These are phyloP conservation scores for Rotaria socialis DNA, from an alignment of 2,888 invertebrate species.

Conservation along the genomic window DNA sequence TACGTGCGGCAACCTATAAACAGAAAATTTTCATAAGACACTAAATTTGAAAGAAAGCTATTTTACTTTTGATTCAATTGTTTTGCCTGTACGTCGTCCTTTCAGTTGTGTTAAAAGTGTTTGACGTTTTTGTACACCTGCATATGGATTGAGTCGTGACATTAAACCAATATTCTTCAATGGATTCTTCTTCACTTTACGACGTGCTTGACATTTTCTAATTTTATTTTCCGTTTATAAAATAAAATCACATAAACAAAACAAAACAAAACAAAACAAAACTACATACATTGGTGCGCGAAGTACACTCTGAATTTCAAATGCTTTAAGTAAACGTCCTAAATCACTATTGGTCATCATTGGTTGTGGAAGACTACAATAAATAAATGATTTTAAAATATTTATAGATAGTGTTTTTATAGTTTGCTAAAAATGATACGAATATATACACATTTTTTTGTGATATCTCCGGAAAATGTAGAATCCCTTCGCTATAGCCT, in stretches of 20 bases:
- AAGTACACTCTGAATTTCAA: conserved; percentile 87
- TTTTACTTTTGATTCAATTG: not conserved
- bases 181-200: conserved; percentile 86
- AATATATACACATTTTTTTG: too few species aligned
- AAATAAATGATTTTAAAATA: conserved; percentile 32
- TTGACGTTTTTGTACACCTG: conserved; percentile 77
- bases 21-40: not conserved
- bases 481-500: too few species aligned
- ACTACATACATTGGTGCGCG: conserved; percentile 61
- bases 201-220: conserved; percentile 73
- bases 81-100: conserved; percentile 10
- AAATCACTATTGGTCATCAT: conserved; percentile 97
- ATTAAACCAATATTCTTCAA: conserved; percentile 81
- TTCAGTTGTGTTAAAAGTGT: conserved; percentile 36
- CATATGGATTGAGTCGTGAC: conserved; percentile 86
- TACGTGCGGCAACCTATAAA: not conserved
- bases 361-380: conserved; percentile 73
- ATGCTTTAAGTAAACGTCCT: conserved; percentile 81
- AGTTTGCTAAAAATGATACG: too few species aligned
- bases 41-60: not conserved
- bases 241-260: conserved; percentile 3
- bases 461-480: too few species aligned
- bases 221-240: conserved; percentile 48
- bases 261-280: conserved; percentile 45
- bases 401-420: too few species aligned